Evolutionary conservation across 92 coral and sea anemone species (phyloP), one percentile per base, ranked within the genome.

Genomic region (Hydrozoanthus gracilis): DNA sequence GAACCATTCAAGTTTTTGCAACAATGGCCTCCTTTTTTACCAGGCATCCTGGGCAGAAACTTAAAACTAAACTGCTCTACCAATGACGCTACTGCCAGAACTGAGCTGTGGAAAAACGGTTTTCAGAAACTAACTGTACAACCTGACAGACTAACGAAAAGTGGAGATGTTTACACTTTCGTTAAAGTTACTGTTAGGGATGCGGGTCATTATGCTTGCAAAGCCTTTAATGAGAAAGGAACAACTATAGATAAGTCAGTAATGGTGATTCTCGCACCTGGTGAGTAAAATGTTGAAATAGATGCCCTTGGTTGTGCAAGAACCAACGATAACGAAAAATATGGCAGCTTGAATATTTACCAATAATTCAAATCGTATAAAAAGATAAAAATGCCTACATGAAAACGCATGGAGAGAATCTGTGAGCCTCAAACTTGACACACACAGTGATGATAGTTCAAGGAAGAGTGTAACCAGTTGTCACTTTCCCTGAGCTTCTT

Each of bases 11-110:
- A 10, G 44, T 76, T 76, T 52, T 6, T 52, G 11, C 52, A 9
- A 15, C 20, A 48, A 6, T 76, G 50, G 73, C 73, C 47, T 11
- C 82, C 82, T 10, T 2, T 52, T 52, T 3, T 15, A 5, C 0
- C 10, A 54, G 12, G 16, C 35, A 1, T 15, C 3, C 10, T 54
- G 52, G 62, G 82, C 13, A 54, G 10, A n/a, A 76, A 35, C 7
- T 46, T 52, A 10, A 10, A 7, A 27, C 7, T 76, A 10, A 48
- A 76, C 11, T 76, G 82, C 35, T 48, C 82, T 12, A 76, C 66
- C 62, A 76, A 76, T 10, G 82, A 76, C 4, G 65, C 82, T 20
- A 54, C 4, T 8, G 82, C 82, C n/a, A 54, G 44, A 20, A 56
- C 61, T 27, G 82, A 76, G 67, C 67, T 76, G 67, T 76, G 58